Evolutionary conservation across 2,797 vertebrate species (phyloP).

Genomic region (Gorsachius magnificus): DNA sequence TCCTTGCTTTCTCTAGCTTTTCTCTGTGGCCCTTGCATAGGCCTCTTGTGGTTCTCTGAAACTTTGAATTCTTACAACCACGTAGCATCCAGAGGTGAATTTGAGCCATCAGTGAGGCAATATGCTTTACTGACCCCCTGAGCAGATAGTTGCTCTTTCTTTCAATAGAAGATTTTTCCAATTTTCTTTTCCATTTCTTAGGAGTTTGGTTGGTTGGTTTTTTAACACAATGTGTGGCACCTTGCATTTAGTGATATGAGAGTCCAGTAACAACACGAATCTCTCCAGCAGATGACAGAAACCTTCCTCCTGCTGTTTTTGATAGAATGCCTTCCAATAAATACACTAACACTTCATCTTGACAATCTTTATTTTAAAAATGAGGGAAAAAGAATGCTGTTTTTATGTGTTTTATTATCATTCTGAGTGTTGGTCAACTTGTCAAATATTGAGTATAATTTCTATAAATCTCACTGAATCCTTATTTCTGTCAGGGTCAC

Average conservation of each 20-base stretch:
- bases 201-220: fast-evolving
- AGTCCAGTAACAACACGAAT: background rate
- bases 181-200: background rate
- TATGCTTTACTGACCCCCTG: background rate
- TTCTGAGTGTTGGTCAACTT: background rate
- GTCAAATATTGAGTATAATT: background rate
- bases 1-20: background rate
- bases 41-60: background rate
- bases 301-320: background rate
- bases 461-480: background rate
- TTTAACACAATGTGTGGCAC: background rate
- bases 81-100: background rate
- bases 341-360: background rate
- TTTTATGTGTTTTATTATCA: background rate
- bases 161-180: background rate
- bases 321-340: background rate
- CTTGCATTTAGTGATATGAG: background rate
- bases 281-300: background rate
- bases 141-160: background rate
- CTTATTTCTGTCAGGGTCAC: background rate
- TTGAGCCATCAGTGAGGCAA: background rate
- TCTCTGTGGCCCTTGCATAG: background rate
- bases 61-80: background rate
- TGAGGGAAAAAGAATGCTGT: fast-evolving
- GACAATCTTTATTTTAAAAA: background rate